Evolutionary conservation across 2,797 vertebrate species (phyloP).

Genomic region (Clarias platycephalus): DNA sequence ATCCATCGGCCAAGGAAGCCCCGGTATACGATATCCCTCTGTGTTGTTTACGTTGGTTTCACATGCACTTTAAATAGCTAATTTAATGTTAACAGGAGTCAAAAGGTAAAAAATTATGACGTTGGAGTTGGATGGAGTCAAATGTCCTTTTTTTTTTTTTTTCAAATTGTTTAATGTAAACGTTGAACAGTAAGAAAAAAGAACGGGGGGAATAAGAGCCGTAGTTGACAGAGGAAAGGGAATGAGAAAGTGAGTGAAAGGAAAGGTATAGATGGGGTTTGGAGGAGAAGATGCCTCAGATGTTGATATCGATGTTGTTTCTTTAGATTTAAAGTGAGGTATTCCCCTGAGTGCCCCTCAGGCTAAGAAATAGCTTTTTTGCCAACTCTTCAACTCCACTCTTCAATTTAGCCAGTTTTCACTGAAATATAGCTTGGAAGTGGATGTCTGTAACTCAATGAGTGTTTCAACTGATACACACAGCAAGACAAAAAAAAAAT

Average conservation of each 20-base stretch:
- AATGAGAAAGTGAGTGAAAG: conserved; percentile 42
- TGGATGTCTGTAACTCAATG: conserved; percentile 52
- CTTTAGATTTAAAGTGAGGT: conserved; percentile 62
- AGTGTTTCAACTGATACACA: conserved; percentile 50
- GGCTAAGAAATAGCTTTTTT: conserved; percentile 59
- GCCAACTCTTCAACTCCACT: conserved; percentile 52
- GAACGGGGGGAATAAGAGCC: conserved; percentile 21
- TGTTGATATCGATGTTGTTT: conserved; percentile 64
- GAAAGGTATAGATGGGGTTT: conserved; percentile 48
- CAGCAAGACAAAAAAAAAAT: conserved; percentile 41
- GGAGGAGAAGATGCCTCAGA: conserved; percentile 56
- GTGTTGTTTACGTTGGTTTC: conserved; percentile 23
- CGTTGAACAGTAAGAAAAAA: conserved; percentile 11
- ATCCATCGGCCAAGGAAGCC: conserved; percentile 34
- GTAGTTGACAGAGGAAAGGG: conserved; percentile 23
- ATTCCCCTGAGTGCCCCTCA: conserved; percentile 57
- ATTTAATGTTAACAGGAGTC: conserved; percentile 26
- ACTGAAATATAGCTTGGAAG: conserved; percentile 57
- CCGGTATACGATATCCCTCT: conserved; percentile 49
- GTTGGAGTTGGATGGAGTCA: conserved; percentile 21
- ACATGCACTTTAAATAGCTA: conserved; percentile 27
- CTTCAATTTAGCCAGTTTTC: conserved; percentile 63
- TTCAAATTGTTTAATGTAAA: conserved; percentile 37
- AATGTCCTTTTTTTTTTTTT: conserved; percentile 35
- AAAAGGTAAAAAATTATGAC: conserved; percentile 8